Conservation (phyloP, 2,113 vertebrate genomes). For the Xyrauchen texanus region DNA sequence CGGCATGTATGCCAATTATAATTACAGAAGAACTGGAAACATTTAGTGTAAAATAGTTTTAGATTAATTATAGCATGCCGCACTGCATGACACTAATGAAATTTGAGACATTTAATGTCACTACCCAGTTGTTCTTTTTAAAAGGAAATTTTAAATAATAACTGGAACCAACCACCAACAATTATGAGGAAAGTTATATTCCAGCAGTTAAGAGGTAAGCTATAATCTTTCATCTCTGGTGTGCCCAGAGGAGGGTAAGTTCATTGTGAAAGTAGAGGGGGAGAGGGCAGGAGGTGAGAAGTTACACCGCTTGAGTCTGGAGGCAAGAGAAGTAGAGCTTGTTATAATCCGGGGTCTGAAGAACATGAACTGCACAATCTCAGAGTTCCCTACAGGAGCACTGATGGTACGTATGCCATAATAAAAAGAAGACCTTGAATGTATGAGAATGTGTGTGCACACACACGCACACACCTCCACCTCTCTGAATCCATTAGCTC, state of each 20-base stretch:
- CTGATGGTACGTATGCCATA: constrained; percentile 60
- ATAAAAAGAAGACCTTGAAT: constrained; percentile 54
- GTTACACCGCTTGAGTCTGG: too few species aligned
- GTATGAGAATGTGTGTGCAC: background rate
- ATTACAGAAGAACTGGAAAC: too few species aligned
- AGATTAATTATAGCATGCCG: too few species aligned
- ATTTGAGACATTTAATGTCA: background rate
- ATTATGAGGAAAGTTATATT: background rate
- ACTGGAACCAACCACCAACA: background rate
- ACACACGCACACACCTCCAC: constrained; percentile 35
- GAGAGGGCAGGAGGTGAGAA: background rate
- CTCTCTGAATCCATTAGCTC: constrained; percentile 66
- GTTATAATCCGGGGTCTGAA: constrained; percentile 9
- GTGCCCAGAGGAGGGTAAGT: background rate
- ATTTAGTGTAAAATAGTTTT: too few species aligned
- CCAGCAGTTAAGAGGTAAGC: background rate
- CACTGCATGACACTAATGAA: too few species aligned
- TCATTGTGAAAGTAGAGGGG: constrained; percentile 8
- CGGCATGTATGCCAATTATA: too few species aligned
- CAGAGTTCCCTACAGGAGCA: constrained; percentile 22
- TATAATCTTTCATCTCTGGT: background rate
- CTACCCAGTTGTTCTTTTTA: background rate
- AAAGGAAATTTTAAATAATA: background rate
- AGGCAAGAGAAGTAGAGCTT: background rate
- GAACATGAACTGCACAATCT: constrained; percentile 22